These are phyloP conservation scores for Nudaria mundana DNA, from an alignment of 2,888 invertebrate genomes.

Conservation along the genomic window DNA sequence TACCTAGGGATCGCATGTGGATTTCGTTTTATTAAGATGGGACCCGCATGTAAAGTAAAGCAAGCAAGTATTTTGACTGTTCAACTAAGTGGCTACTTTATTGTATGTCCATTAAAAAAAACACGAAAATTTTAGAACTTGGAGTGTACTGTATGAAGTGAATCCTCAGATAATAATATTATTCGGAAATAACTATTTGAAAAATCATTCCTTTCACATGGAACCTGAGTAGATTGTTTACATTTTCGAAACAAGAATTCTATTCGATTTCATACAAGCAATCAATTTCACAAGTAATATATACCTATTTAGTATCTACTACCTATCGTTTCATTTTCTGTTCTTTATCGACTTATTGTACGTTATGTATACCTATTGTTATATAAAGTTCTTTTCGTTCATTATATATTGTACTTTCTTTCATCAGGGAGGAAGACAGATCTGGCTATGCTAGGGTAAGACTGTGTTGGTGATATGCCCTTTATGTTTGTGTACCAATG, in stretches of 20 bases:
- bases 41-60: too few relatives aligned
- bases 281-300: too few relatives aligned
- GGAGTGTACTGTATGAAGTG: too few relatives aligned
- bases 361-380: slow-evolving; percentile 37
- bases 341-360: slow-evolving; percentile 31
- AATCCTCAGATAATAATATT: too few relatives aligned
- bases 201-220: not conserved
- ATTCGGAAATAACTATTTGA: too few relatives aligned
- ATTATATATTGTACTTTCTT: slow-evolving; percentile 69
- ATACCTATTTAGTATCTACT: slow-evolving; percentile 2
- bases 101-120: too few relatives aligned
- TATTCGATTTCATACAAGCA: too few relatives aligned
- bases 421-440: slow-evolving; percentile 82
- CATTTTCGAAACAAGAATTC: not conserved
- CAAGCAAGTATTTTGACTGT: too few relatives aligned
- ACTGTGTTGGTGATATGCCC: slow-evolving; percentile 70
- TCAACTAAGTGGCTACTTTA: too few relatives aligned
- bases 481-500: slow-evolving; percentile 52
- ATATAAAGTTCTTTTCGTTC: slow-evolving; percentile 31
- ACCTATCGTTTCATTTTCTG: slow-evolving; percentile 25
- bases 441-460: slow-evolving; percentile 81
- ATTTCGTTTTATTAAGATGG: too few relatives aligned
- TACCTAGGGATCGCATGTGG: too few relatives aligned
- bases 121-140: too few relatives aligned
- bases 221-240: not conserved